These are phyloP conservation scores for Cybosia mesomella DNA, from an alignment of 2,888 invertebrate genomes.

Conservation along the genomic window DNA sequence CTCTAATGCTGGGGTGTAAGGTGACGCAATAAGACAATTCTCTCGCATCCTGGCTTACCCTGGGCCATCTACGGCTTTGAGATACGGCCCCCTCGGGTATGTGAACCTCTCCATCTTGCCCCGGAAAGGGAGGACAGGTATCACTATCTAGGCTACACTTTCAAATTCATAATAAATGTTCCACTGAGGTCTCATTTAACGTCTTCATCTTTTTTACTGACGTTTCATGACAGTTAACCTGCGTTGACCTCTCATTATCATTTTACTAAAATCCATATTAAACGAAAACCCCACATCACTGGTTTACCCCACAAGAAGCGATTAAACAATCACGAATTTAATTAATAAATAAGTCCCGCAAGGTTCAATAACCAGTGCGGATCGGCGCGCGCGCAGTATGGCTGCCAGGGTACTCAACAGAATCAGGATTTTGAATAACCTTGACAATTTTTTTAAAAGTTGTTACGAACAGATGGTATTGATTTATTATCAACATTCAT, in stretches of 20 bases:
- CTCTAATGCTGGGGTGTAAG: no score
- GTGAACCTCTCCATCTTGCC: no score
- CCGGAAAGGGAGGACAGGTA: no score
- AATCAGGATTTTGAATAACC: slow-evolving; percentile 15
- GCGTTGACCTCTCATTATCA: slow-evolving; percentile 1
- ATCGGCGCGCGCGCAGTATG: slow-evolving; percentile 67
- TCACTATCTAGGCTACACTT: no score
- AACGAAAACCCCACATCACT: slow-evolving; percentile 23
- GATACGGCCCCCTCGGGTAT: no score
- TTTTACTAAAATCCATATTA: slow-evolving; percentile 12
- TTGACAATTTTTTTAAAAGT: not conserved
- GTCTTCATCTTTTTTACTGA: not conserved
- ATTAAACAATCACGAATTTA: slow-evolving; percentile 65
- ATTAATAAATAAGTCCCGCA: slow-evolving; percentile 64
- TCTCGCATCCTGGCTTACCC: no score
- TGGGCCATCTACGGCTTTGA: no score
- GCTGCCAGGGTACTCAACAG: slow-evolving; percentile 26
- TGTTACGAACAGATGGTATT: not conserved
- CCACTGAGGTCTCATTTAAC: not conserved
- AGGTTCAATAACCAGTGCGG: slow-evolving; percentile 73
- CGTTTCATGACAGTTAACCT: not conserved
- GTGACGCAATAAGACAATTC: no score
- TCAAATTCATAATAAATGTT: not conserved
- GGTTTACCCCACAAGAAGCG: slow-evolving; percentile 47
- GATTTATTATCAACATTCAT: no score